A percentile compares a stretch with the other conserved stretches of the same genome.
These are phyloP conservation scores for Bursaphelenchus okinawaensis DNA, from an alignment of 2,888 invertebrate species.

Conservation along the genomic window DNA sequence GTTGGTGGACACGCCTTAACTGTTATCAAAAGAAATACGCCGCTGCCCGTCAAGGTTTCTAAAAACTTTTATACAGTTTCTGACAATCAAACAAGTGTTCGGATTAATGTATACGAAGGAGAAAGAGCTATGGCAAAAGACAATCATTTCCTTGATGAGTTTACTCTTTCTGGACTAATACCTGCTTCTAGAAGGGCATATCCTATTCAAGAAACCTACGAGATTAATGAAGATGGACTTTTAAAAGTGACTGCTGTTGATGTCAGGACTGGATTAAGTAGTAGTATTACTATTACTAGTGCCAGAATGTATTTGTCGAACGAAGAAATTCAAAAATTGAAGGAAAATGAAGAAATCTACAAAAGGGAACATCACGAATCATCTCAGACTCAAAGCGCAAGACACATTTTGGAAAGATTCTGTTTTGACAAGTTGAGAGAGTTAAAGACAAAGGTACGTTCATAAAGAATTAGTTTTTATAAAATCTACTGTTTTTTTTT, in stretches of 20 bases:
- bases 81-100: constrained; percentile 92
- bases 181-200: constrained; percentile 87
- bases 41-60: constrained; percentile 55
- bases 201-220: constrained; percentile 64
- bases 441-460: no score
- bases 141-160: constrained; percentile 85
- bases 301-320: constrained; percentile 73
- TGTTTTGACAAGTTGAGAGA: constrained; percentile 89
- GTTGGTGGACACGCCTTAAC: constrained; percentile 91
- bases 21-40: constrained; percentile 77
- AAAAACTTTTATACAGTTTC: constrained; percentile 68
- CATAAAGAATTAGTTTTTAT: no score
- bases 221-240: constrained; percentile 76
- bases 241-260: constrained; percentile 86
- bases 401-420: constrained; percentile 81
- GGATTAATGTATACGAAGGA: constrained; percentile 66
- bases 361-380: constrained; percentile 67
- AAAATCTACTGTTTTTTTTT: no score
- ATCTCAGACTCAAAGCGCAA: constrained; percentile 67
- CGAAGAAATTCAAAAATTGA: constrained; percentile 79
- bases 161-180: constrained; percentile 90
- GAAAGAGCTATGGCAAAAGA: constrained; percentile 78
- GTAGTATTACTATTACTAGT: constrained; percentile 66
- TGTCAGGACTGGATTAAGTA: constrained; percentile 66
- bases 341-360: constrained; percentile 88